phyloP scores from a whole-genome alignment of 2,113 vertebrate genomes.

The Bombycilla garrulus region DNA sequence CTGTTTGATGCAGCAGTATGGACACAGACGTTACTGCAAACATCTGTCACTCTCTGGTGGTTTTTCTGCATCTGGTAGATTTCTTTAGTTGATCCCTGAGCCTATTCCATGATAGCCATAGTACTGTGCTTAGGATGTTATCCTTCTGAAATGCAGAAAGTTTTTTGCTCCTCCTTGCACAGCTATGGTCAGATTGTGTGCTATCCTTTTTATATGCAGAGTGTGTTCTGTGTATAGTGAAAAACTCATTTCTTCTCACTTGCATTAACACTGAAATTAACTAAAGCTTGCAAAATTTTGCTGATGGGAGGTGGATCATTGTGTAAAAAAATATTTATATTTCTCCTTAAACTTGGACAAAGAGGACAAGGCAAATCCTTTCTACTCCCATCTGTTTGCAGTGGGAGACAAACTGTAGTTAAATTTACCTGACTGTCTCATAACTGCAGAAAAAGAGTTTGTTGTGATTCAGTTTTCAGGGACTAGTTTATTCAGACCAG shows the following conservation, averaged over 20 bases:
- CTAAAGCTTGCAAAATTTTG: neutral
- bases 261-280: neutral
- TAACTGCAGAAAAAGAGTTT: neutral
- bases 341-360: neutral
- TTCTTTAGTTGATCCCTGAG: neutral
- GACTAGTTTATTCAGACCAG: neutral
- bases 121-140: neutral
- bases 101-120: neutral
- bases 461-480: neutral
- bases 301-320: neutral
- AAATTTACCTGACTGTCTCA: neutral
- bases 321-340: neutral
- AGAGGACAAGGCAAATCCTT: neutral
- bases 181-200: neutral
- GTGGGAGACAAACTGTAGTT: neutral
- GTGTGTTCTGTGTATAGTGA: neutral
- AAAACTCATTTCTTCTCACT: neutral
- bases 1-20: neutral
- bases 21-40: neutral
- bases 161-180: neutral
- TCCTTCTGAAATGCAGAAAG: neutral
- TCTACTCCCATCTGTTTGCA: neutral
- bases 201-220: neutral
- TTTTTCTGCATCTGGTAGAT: neutral
- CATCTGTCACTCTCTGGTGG: neutral